Base-by-base conservation (phyloP, 2,888 invertebrate species). In the Loripinus fragilis region DNA sequence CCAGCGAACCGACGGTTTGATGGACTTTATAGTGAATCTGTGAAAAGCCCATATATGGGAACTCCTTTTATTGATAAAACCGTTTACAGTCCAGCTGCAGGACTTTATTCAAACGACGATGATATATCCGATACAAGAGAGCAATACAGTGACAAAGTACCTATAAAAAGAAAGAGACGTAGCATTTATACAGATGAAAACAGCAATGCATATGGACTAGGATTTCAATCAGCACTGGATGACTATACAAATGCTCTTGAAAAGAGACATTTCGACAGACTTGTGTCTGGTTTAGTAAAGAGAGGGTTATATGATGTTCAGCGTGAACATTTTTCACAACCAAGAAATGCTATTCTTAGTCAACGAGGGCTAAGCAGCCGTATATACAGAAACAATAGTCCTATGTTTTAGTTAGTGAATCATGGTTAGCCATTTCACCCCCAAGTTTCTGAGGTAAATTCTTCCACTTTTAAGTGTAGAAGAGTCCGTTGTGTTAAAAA, bases 221-320 rank as follows among this genome's bases (percentile, higher is more conserved):
- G 23, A 5, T 23, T 23, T 28, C 30, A 33, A 20, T 2, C n/a
- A 20, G 3, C 7, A 15, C 25, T 23, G 25, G 52, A 38, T 15
- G 17, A 33, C 20, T 8, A 10, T 3, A 23, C 17, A 12, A 33
- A 60, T 33, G 17, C 8, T 2, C 1, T 60, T 33, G 23, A 33
- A 15, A 60, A 33, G 33, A 30, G 60, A 33, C 2, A 20, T n/a
- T 60, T 60, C 1, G 60, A 60, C 33, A 60, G 60, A 33, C 60
- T 60, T 17, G 20, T 60, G 30, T 60, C 60, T 60, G 60, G 60
- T 10, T 33, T 60, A 33, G 60, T 60, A 2, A 60, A 60, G 60
- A 60, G 33, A 60, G 28, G 3, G 7, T 25, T 10, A 23, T n/a
- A 15, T 7, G 23, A 10, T 50, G 50, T n/a, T 41, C 7, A 10